Conservation (phyloP, 2,888 invertebrate species). For the Gastracanthus pulcherrimus region DNA sequence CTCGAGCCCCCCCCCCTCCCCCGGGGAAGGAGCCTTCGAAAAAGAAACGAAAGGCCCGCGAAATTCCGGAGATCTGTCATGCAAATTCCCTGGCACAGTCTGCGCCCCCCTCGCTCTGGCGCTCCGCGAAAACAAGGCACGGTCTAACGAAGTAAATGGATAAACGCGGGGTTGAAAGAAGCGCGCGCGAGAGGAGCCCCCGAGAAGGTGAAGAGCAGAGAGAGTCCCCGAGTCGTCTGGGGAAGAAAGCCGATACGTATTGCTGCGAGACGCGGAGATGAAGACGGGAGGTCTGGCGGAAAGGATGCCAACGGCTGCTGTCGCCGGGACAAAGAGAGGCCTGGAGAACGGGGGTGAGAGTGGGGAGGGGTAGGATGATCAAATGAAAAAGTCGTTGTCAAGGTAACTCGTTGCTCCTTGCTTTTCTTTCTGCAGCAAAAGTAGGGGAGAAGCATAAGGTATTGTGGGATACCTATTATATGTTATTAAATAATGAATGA, state of each 20-base stretch:
- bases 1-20: slow-evolving; percentile 25
- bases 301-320: background rate
- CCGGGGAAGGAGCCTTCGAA: background rate
- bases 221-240: background rate
- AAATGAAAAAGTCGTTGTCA: background rate
- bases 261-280: background rate
- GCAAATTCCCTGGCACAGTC: slow-evolving; percentile 53
- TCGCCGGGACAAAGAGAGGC: slow-evolving; percentile 5
- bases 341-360: background rate
- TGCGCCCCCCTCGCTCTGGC: background rate
- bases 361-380: too few species aligned
- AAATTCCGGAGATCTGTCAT: slow-evolving; percentile 57
- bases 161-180: slow-evolving; percentile 50
- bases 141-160: slow-evolving; percentile 56
- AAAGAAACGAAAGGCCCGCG: slow-evolving; percentile 33
- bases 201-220: background rate
- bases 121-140: slow-evolving; percentile 51
- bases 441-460: too few species aligned
- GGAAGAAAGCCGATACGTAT: slow-evolving; percentile 56
- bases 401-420: too few species aligned
- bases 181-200: slow-evolving; percentile 1
- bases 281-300: background rate
- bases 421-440: too few species aligned
- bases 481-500: too few species aligned
- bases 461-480: too few species aligned